A percentile compares a stretch with the other conserved stretches of the same genome.
These are phyloP conservation scores for Panthera leo DNA, from an alignment of 2,113 vertebrate genomes.

Conservation along the genomic window DNA sequence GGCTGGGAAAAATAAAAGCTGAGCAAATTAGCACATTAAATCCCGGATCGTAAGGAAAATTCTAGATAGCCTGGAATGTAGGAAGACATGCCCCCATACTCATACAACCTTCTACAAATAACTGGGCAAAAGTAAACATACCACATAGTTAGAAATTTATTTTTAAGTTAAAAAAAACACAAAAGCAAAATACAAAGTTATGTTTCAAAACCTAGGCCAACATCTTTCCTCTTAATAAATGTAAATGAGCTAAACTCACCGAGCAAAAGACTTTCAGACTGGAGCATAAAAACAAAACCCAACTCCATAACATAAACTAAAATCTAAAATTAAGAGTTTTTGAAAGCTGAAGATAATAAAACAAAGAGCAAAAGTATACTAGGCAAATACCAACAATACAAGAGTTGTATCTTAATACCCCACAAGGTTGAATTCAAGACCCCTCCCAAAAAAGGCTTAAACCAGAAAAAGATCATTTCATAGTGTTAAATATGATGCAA, in stretches of 20 bases:
- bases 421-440: neutral
- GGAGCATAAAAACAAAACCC: neutral
- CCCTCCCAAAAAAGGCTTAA: neutral
- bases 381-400: neutral
- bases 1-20: neutral
- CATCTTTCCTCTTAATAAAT: neutral
- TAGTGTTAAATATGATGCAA: neutral
- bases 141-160: neutral
- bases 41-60: neutral
- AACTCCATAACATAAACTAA: neutral
- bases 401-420: neutral
- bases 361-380: neutral
- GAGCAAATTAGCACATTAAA: neutral
- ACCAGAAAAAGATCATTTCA: neutral
- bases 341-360: neutral
- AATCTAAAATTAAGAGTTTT: conserved; percentile 1
- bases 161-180: neutral
- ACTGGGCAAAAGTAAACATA: neutral
- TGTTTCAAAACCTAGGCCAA: neutral
- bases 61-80: neutral
- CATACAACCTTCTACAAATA: neutral
- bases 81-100: neutral
- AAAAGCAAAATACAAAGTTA: neutral
- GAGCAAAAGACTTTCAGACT: neutral
- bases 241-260: neutral